These are phyloP conservation scores for Forficula auricularia DNA, from an alignment of 1,140 invertebrate species.

Conservation along the genomic window DNA sequence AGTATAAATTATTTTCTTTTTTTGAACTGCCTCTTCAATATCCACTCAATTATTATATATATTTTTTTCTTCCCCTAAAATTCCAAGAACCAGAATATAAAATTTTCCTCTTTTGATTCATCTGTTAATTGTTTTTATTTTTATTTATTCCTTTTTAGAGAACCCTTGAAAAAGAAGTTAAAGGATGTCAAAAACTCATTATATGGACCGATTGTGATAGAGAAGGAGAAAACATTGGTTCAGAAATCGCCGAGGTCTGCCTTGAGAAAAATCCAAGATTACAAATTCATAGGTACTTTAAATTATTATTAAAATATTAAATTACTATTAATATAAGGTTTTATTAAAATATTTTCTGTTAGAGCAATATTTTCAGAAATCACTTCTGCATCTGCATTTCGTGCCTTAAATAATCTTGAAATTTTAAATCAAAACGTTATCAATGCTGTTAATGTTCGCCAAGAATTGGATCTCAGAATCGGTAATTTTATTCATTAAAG, in stretches of 20 bases:
- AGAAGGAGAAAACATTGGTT: slow-evolving; percentile 99
- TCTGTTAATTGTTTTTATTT: too few relatives aligned
- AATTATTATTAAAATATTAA: slow-evolving; percentile 5
- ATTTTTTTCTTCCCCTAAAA: too few relatives aligned
- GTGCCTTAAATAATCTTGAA: slow-evolving; percentile 64
- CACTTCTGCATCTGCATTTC: slow-evolving; percentile 55
- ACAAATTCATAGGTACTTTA: slow-evolving; percentile 46
- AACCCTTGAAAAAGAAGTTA: slow-evolving; percentile 68
- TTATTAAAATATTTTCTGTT: slow-evolving; percentile 14
- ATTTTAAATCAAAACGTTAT: slow-evolving; percentile 68
- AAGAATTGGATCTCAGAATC: slow-evolving; percentile 91
- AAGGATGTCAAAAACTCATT: slow-evolving; percentile 61
- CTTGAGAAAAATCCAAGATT: slow-evolving; percentile 58
- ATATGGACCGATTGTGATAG: slow-evolving; percentile 99
- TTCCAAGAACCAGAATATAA: too few relatives aligned
- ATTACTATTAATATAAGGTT: slow-evolving; percentile 1
- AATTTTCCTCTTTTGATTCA: too few relatives aligned
- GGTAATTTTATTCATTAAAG: slow-evolving; percentile 32
- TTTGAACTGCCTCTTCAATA: too few relatives aligned
- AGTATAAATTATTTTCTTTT: too few relatives aligned
- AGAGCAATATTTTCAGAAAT: slow-evolving; percentile 97
- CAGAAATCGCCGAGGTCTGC: slow-evolving; percentile 91
- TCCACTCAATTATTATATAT: too few relatives aligned
- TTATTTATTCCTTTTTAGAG: too few relatives aligned
- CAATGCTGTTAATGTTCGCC: slow-evolving; percentile 89